phyloP scores from a whole-genome alignment of 2,113 vertebrate genomes.

The Strix aluco region DNA sequence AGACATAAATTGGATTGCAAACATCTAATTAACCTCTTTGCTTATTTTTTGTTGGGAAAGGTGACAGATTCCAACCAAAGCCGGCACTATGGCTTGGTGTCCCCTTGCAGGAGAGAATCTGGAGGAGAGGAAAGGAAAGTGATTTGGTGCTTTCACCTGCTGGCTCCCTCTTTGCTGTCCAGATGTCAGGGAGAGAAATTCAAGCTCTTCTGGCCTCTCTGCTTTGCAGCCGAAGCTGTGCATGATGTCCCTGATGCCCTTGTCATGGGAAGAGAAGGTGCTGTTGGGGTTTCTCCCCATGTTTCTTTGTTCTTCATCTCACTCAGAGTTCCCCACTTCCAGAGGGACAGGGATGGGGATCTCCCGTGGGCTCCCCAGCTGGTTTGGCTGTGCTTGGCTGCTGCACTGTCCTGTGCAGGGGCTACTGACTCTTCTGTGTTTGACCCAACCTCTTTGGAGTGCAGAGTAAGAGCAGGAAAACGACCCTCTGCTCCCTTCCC shows the following conservation, averaged over 20 bases:
- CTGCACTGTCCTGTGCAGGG: not conserved
- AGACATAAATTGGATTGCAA: slow-evolving; percentile 79
- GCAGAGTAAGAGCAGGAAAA: not conserved
- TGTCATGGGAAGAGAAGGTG: not conserved
- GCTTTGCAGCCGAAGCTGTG: not conserved
- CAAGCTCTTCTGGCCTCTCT: not conserved
- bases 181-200: not conserved
- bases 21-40: slow-evolving; percentile 84
- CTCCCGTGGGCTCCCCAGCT: not conserved
- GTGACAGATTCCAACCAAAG: slow-evolving; percentile 20
- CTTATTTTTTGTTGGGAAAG: slow-evolving; percentile 31
- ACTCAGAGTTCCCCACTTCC: not conserved
- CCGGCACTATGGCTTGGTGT: not conserved
- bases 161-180: not conserved
- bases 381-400: not conserved
- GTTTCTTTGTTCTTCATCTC: not conserved
- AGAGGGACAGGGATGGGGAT: not conserved
- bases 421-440: not conserved
- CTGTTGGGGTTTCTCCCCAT: not conserved
- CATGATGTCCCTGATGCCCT: accelerated
- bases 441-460: not conserved
- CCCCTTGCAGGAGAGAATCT: slow-evolving; percentile 7
- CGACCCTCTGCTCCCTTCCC: not conserved
- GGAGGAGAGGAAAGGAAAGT: not conserved
- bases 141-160: not conserved